Evolutionary conservation across 23 tunicate species (phyloP).

Genomic region (Ascidia mentula): DNA sequence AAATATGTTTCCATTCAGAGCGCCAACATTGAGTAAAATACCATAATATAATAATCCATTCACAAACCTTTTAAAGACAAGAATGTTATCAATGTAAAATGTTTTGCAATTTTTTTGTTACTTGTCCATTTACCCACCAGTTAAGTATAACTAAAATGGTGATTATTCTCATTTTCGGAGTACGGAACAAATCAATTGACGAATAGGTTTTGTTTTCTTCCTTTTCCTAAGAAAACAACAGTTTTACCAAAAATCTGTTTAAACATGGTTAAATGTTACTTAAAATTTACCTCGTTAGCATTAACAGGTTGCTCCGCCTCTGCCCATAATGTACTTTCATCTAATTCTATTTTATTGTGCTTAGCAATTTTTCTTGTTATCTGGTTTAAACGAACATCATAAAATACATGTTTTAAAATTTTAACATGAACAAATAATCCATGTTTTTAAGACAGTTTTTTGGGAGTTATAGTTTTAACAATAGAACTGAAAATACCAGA

Average conservation of each 20-base stretch:
- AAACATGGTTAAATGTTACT: neutral
- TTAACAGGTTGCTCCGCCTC: slow-evolving; percentile 45
- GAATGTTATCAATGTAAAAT: too few relatives aligned
- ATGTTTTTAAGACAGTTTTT: neutral
- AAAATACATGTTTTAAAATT: neutral
- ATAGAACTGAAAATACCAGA: too few relatives aligned
- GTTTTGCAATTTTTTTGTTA: too few relatives aligned
- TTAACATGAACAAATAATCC: neutral
- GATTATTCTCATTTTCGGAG: slow-evolving; percentile 40
- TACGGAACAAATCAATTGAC: slow-evolving; percentile 38
- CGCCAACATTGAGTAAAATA: slow-evolving; percentile 49
- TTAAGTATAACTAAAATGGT: slow-evolving; percentile 48
- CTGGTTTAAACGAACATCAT: slow-evolving; percentile 19
- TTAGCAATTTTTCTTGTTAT: slow-evolving; percentile 50
- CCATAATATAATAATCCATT: slow-evolving; percentile 72
- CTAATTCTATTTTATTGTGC: slow-evolving; percentile 48
- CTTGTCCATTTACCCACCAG: too few relatives aligned
- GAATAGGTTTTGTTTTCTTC: slow-evolving; percentile 31
- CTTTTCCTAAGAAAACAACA: neutral
- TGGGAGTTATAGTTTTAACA: too few relatives aligned
- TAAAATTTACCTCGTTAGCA: slow-evolving; percentile 13
- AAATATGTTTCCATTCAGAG: slow-evolving; percentile 60
- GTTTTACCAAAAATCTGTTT: neutral
- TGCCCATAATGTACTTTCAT: slow-evolving; percentile 56
- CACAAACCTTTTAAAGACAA: slow-evolving; percentile 78